Percentiles rank a stretch among this genome's conserved stretches.
These are phyloP conservation scores for Oreocharis arfaki DNA, from an alignment of 2,113 vertebrate genomes.

Conservation along the genomic window DNA sequence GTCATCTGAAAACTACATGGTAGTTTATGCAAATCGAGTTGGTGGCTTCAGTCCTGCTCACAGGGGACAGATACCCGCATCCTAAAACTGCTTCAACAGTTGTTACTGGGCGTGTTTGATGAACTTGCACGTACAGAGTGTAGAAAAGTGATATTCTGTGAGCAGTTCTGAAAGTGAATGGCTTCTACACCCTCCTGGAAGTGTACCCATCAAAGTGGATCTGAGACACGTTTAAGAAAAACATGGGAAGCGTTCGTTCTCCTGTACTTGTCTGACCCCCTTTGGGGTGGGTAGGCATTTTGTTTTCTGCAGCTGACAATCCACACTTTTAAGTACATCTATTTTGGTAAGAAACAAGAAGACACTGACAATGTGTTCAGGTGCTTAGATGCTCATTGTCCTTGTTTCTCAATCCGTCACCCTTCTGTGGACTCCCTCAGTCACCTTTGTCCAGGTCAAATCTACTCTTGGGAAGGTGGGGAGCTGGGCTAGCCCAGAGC, in stretches of 20 bases:
- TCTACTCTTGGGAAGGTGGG: neutral
- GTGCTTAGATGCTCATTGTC: neutral
- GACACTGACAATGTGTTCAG: neutral
- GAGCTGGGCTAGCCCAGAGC: neutral
- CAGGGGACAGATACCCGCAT: neutral
- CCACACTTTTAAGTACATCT: neutral
- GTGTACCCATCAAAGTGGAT: neutral
- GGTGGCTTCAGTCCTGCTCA: neutral
- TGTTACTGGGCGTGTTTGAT: neutral
- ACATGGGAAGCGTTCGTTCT: accelerated
- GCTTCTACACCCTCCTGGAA: neutral
- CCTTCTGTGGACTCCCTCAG: accelerated
- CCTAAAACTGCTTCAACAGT: neutral
- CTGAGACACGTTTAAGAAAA: neutral
- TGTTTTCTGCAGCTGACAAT: neutral
- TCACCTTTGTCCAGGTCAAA: neutral
- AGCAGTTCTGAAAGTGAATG: neutral
- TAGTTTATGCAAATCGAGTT: neutral
- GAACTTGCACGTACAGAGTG: neutral
- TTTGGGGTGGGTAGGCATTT: neutral
- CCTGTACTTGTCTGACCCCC: neutral
- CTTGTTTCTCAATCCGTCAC: neutral
- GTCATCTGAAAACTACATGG: neutral
- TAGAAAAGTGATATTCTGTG: neutral
- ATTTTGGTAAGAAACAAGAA: neutral